These are phyloP conservation scores for Eulemur rubriventer DNA, from an alignment of 2,797 vertebrate species.

Conservation along the genomic window DNA sequence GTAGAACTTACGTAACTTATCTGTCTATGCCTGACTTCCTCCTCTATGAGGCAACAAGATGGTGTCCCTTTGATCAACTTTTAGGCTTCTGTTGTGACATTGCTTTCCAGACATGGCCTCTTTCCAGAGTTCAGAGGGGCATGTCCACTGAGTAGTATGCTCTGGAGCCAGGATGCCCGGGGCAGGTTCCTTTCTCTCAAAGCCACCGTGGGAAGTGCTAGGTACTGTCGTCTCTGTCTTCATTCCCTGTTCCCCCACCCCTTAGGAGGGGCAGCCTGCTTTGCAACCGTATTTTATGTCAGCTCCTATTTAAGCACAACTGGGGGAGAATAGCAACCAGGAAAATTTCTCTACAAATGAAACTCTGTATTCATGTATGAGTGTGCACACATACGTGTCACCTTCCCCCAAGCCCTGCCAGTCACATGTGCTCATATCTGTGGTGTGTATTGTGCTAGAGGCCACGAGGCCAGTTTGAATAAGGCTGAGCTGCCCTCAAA, in stretches of 20 bases:
- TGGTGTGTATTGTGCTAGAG: background rate
- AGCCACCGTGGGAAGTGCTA: background rate
- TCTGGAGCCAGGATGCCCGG: background rate
- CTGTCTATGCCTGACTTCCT: background rate
- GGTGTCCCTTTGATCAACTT: background rate
- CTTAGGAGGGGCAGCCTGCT: background rate
- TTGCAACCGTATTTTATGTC: background rate
- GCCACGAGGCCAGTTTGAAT: background rate
- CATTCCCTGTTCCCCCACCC: background rate
- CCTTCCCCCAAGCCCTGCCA: background rate
- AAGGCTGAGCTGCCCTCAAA: background rate
- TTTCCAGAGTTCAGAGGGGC: background rate
- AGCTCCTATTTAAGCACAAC: background rate
- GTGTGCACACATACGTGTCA: background rate
- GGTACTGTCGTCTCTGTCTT: background rate
- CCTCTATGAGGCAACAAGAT: background rate
- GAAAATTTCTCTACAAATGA: background rate
- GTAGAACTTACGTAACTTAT: background rate
- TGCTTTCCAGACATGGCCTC: background rate
- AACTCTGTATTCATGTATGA: accelerated
- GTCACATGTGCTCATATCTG: background rate
- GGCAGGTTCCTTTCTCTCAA: background rate
- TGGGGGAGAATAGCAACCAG: background rate
- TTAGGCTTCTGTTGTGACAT: background rate
- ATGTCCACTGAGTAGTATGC: background rate